A percentile compares a stretch with the other conserved stretches of the same genome.
phyloP scores from a whole-genome alignment of 2,113 vertebrate species.

The Atlantisia rogersi region DNA sequence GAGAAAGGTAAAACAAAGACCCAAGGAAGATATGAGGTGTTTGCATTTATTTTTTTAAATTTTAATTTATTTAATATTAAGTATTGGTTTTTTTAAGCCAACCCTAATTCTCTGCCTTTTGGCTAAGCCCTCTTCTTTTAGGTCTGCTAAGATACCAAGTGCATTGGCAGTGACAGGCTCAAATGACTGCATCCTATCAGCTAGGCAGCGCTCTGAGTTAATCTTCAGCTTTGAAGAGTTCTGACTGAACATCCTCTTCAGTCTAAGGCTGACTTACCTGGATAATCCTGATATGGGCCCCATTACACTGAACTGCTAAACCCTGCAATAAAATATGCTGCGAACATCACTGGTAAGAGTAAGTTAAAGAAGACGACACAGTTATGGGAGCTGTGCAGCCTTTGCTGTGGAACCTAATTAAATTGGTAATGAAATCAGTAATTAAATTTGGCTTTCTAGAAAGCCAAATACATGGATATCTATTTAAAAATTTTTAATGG shows the following conservation, averaged over 20 bases:
- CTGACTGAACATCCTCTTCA: neutral
- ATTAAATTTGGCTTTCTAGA: neutral
- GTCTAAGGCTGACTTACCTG: neutral
- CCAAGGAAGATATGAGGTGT: neutral
- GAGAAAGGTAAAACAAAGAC: neutral
- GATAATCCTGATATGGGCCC: neutral
- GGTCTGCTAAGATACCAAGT: neutral
- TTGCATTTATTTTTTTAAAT: neutral
- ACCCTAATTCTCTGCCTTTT: neutral
- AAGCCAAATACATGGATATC: neutral
- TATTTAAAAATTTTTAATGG: neutral
- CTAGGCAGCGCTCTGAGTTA: neutral
- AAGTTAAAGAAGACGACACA: neutral
- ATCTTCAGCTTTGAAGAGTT: neutral
- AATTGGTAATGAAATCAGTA: neutral
- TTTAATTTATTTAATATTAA: too few species aligned
- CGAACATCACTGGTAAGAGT: neutral
- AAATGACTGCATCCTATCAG: neutral
- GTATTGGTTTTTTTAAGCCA: neutral
- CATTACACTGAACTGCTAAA: neutral
- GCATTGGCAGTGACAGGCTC: neutral
- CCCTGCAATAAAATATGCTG: neutral
- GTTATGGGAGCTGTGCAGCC: neutral
- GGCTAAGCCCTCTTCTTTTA: neutral
- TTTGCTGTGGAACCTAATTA: neutral